phyloP scores from a whole-genome alignment of 2,113 vertebrate species.

The Bombycilla garrulus region DNA sequence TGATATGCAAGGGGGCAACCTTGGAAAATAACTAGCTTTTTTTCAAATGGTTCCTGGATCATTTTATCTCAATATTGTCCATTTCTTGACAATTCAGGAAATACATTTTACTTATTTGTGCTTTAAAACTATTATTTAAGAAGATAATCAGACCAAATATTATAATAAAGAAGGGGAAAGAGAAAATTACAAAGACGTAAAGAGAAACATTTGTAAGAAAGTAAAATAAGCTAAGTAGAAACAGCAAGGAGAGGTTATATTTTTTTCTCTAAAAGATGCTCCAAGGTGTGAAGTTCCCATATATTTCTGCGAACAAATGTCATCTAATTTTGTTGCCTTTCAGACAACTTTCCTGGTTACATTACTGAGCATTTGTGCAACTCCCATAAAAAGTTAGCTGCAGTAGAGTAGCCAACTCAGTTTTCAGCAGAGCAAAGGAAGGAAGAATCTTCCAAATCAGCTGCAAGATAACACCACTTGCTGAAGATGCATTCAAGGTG shows the following conservation, averaged over 20 bases:
- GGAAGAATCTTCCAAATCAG: neutral
- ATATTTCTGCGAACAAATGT: neutral
- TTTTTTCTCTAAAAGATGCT: neutral
- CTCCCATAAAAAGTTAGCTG: neutral
- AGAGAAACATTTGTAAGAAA: neutral
- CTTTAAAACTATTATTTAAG: neutral
- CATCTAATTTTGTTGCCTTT: neutral
- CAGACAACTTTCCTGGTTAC: neutral
- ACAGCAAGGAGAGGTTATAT: accelerated
- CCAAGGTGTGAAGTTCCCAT: neutral
- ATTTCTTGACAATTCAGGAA: neutral
- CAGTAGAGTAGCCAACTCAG: neutral
- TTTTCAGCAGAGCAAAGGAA: neutral
- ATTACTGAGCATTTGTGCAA: neutral
- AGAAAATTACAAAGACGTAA: neutral
- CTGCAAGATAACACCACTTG: neutral
- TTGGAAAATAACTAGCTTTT: neutral
- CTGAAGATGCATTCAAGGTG: neutral
- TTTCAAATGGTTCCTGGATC: neutral
- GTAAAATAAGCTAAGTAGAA: neutral
- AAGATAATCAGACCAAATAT: neutral
- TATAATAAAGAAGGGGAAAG: neutral
- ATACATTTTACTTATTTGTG: neutral
- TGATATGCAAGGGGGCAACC: neutral
- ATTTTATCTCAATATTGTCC: neutral